phyloP scores from a whole-genome alignment of 2,113 vertebrate genomes.

The Pachycephala philippinensis region DNA sequence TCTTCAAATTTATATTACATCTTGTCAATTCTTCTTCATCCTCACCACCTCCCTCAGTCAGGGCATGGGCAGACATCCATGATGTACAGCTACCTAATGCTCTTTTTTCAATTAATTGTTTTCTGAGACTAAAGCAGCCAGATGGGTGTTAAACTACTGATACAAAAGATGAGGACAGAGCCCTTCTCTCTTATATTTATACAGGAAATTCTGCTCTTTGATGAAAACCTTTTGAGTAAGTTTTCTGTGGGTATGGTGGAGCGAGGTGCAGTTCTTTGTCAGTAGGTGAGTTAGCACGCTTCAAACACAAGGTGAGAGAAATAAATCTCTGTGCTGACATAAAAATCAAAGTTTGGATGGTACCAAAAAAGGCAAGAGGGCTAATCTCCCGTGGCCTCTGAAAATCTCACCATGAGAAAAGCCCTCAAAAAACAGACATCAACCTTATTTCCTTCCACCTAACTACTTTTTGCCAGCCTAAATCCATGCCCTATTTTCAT shows the following conservation, averaged over 20 bases:
- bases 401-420: neutral
- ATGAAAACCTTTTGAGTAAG: neutral
- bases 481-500: neutral
- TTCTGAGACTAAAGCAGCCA: neutral
- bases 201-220: neutral
- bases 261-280: rapidly evolving
- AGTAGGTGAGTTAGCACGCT: neutral
- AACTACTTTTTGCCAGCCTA: neutral
- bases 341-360: neutral
- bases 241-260: neutral
- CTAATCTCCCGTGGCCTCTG: neutral
- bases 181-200: neutral
- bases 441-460: neutral
- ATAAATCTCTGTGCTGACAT: neutral
- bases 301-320: neutral
- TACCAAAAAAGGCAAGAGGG: neutral
- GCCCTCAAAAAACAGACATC: neutral
- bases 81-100: neutral
- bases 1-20: neutral
- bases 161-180: neutral
- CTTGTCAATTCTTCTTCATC: neutral
- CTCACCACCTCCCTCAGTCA: neutral
- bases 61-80: neutral
- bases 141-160: neutral
- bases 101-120: neutral